Evolutionary conservation across 2,888 invertebrate species (phyloP), one percentile per base, ranked within the genome.

Genomic region (Mycogona germanica): DNA sequence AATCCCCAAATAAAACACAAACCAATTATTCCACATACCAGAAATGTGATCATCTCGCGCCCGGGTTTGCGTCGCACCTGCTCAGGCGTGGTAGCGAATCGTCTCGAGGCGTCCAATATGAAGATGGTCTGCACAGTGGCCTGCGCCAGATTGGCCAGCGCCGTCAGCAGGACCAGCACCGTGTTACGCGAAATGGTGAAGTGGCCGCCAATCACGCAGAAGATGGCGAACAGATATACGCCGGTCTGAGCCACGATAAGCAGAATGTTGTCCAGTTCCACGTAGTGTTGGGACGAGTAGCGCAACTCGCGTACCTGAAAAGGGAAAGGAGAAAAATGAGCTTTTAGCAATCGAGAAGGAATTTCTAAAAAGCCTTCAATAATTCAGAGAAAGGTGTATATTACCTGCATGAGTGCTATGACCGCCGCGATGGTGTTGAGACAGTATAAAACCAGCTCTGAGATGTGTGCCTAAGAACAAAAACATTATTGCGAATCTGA

Each of bases 11-110:
- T n/a, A n/a, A n/a, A n/a, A n/a, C n/a, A n/a, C n/a, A n/a, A n/a
- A n/a, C n/a, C n/a, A n/a, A n/a, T n/a, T n/a, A n/a, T n/a, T n/a
- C n/a, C n/a, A n/a, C n/a, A n/a, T n/a, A n/a, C n/a, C n/a, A 70
- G 59, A 59, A 69, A 69, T 6, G 68, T 69, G 21, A 70, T 65
- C 56, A 65, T 66, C 58, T 70, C 68, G 6, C 69, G 58, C 12
- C 69, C 70, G 2, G 68, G 68, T 55, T 69, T 69, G 2, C 62
- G 53, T 5, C 56, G 58, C 30, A 58, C 46, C 12, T 67, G 67
- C 19, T 64, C 62, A 23, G 62, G 55, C 38, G 61, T 62, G 46
- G 57, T 56, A 4, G 66, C 63, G 26, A 61, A 62, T 17, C 66
- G 62, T 12, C 66, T 57, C 30, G 67, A 57, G 3, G 63, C 65